These are phyloP conservation scores for Cotesia congregata DNA, from an alignment of 2,888 invertebrate species.

Conservation along the genomic window DNA sequence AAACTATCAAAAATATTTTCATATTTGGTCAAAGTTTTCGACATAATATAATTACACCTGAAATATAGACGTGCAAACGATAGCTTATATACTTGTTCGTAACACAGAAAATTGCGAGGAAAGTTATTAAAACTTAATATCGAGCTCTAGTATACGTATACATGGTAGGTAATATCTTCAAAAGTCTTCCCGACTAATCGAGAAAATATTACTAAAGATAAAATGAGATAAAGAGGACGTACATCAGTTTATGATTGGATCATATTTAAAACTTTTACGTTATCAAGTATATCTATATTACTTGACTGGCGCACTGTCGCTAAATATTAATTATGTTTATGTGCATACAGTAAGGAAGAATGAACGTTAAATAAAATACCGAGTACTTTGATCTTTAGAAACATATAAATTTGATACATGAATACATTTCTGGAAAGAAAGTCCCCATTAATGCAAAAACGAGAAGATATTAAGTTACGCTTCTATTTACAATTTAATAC, in stretches of 20 bases:
- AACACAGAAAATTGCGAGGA: not conserved
- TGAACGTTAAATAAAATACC: not conserved
- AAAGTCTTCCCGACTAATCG: not conserved
- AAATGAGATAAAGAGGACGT: conserved; percentile 14
- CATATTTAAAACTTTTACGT: not conserved
- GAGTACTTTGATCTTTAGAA: not conserved
- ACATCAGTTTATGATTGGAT: not conserved
- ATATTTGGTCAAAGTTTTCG: no score
- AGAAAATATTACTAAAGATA: not conserved
- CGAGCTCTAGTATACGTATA: not conserved
- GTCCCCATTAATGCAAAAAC: not conserved
- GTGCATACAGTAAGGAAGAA: no score
- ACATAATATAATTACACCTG: no score
- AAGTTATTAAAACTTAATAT: conserved; percentile 30
- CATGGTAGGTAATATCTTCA: not conserved
- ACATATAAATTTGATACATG: not conserved
- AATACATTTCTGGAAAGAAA: not conserved
- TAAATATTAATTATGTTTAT: no score
- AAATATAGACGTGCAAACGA: not conserved
- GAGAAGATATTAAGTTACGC: not conserved
- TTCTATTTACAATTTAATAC: not conserved
- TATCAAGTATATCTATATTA: not conserved
- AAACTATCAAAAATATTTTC: no score
- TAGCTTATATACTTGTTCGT: not conserved
- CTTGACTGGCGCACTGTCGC: no score